These are phyloP conservation scores for Cotesia congregata DNA, from an alignment of 2,888 invertebrate genomes.

Conservation along the genomic window DNA sequence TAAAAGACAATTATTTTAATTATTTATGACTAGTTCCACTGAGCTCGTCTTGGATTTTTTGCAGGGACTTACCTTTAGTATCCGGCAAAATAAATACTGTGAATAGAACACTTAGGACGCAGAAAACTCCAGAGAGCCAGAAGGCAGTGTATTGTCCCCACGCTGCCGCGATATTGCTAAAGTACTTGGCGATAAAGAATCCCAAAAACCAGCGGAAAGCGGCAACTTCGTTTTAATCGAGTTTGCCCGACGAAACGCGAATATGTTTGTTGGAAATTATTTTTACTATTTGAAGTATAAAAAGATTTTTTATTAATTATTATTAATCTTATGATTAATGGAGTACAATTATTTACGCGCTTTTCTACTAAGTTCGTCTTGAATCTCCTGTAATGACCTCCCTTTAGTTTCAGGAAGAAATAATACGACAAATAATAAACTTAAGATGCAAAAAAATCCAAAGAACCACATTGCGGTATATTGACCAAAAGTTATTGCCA, in stretches of 20 bases:
- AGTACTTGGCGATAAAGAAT: conserved; percentile 83
- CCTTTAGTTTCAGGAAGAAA: conserved; percentile 92
- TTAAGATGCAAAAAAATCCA: conserved; percentile 75
- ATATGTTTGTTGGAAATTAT: no score
- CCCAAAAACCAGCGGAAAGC: conserved; percentile 77
- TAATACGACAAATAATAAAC: conserved; percentile 79
- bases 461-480: conserved; percentile 82
- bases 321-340: not conserved
- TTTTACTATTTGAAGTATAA: no score
- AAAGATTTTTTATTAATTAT: no score
- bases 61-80: conserved; percentile 89
- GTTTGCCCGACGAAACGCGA: no score
- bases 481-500: conserved; percentile 75
- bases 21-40: conserved; percentile 66
- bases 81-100: conserved; percentile 84
- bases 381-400: conserved; percentile 87
- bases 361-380: conserved; percentile 76
- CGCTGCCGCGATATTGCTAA: conserved; percentile 73
- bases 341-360: not conserved
- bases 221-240: no score
- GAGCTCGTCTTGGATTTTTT: conserved; percentile 84
- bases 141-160: conserved; percentile 80
- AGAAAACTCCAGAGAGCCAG: conserved; percentile 80
- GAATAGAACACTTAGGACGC: conserved; percentile 79
- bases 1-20: not conserved